Conservation (phyloP, 2,113 vertebrate genomes). For the Nannobrachium achirus region DNA sequence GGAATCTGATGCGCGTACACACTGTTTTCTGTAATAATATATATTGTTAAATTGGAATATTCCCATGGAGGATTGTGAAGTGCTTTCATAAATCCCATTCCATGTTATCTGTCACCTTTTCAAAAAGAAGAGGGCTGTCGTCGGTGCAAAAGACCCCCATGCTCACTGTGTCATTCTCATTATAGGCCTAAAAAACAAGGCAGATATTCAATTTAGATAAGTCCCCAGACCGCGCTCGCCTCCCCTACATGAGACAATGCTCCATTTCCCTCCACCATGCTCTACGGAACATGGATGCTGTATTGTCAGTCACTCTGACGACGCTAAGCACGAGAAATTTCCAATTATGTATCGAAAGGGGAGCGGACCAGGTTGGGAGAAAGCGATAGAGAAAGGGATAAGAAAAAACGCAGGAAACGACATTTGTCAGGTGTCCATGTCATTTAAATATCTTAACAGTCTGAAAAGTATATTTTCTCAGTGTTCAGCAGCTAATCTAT, state of each 20-base stretch:
- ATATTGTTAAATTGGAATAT: slow-evolving; percentile 52
- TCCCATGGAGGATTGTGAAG: slow-evolving; percentile 65
- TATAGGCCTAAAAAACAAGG: slow-evolving; percentile 80
- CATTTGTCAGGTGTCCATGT: slow-evolving; percentile 50
- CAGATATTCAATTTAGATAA: slow-evolving; percentile 87
- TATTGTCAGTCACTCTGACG: slow-evolving; percentile 73
- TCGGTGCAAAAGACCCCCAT: slow-evolving; percentile 67
- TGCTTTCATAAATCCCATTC: slow-evolving; percentile 74
- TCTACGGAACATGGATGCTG: slow-evolving; percentile 76
- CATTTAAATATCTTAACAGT: slow-evolving; percentile 60
- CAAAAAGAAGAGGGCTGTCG: slow-evolving; percentile 68
- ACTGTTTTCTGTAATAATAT: slow-evolving; percentile 71
- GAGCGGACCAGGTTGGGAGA: slow-evolving; percentile 52
- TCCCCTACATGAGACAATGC: slow-evolving; percentile 77
- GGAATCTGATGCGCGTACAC: slow-evolving; percentile 64
- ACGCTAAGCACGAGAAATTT: slow-evolving; percentile 73
- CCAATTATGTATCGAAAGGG: slow-evolving; percentile 77
- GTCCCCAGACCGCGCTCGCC: slow-evolving; percentile 69
- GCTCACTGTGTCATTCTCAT: slow-evolving; percentile 75
- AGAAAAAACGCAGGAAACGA: slow-evolving; percentile 28
- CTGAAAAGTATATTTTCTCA: slow-evolving; percentile 66
- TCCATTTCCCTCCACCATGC: slow-evolving; percentile 75
- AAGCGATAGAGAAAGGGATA: slow-evolving; percentile 49
- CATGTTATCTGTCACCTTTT: slow-evolving; percentile 81
- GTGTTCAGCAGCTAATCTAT: too few relatives aligned